These are phyloP conservation scores for Epizoanthus fatuus DNA, from an alignment of 92 coral and sea anemone genomes.

Conservation along the genomic window DNA sequence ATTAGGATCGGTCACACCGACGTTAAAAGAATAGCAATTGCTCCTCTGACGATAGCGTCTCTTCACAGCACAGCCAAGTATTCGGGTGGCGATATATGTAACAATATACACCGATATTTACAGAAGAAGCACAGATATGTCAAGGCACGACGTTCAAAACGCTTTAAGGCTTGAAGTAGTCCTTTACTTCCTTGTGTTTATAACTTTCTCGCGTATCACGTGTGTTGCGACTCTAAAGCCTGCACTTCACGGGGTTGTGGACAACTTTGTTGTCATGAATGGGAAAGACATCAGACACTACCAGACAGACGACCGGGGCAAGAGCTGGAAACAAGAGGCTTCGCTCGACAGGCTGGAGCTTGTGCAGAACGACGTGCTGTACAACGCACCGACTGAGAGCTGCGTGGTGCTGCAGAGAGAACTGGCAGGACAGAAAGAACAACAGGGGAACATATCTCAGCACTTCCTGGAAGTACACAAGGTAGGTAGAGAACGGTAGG, in stretches of 20 bases:
- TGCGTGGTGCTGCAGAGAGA: slow-evolving; percentile 27
- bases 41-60: too few relatives aligned
- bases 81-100: too few relatives aligned
- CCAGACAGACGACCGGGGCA: slow-evolving; percentile 48
- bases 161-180: neutral
- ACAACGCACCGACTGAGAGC: slow-evolving; percentile 56
- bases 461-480: slow-evolving; percentile 71
- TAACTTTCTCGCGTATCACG: neutral
- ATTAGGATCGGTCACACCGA: too few relatives aligned
- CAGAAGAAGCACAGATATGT: too few relatives aligned
- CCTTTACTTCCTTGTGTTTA: neutral
- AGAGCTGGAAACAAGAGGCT: slow-evolving; percentile 46
- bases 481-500: slow-evolving; percentile 27
- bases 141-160: too few relatives aligned
- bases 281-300: slow-evolving; percentile 49
- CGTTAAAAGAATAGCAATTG: too few relatives aligned
- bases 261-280: slow-evolving; percentile 55
- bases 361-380: slow-evolving; percentile 60
- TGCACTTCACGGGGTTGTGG: slow-evolving; percentile 49
- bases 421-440: neutral
- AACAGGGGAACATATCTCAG: neutral
- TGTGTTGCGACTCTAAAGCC: neutral
- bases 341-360: slow-evolving; percentile 66
- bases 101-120: too few relatives aligned
- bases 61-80: too few relatives aligned